Percentiles rank a stretch among this genome's conserved stretches.
Conservation (phyloP, 2,888 invertebrate species). For the Microctonus hyperodae region DNA sequence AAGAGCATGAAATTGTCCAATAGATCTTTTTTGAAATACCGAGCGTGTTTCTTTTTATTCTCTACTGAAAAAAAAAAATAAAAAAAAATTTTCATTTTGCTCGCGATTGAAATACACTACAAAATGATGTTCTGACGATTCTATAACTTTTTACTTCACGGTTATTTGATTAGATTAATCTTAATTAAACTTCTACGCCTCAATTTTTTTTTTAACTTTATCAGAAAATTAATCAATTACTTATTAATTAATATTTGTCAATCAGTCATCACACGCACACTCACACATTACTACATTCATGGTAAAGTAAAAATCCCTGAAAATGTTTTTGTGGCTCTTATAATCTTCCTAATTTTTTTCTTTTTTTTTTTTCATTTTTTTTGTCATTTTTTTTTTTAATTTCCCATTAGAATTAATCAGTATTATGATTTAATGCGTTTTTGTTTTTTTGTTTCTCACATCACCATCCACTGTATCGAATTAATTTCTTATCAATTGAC, state of each 20-base stretch:
- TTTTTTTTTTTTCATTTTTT: conserved; percentile 14
- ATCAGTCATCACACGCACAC: conserved; percentile 60
- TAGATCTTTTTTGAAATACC: neutral
- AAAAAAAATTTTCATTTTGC: neutral
- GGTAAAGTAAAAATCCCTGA: conserved; percentile 61
- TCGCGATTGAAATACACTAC: neutral
- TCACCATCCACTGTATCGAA: neutral
- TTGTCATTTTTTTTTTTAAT: neutral
- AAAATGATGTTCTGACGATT: conserved; percentile 21
- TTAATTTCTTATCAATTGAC: neutral
- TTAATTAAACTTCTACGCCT: conserved; percentile 24
- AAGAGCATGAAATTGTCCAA: neutral
- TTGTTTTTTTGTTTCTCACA: neutral
- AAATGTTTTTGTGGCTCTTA: conserved; percentile 53
- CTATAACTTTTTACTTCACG: conserved; percentile 19
- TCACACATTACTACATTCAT: conserved; percentile 61
- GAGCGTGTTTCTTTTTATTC: neutral
- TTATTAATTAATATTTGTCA: conserved; percentile 61
- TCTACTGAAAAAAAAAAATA: neutral
- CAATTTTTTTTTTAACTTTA: conserved; percentile 42
- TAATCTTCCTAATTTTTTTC: conserved; percentile 28
- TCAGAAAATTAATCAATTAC: conserved; percentile 54
- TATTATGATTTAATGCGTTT: neutral
- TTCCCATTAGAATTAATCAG: conserved; percentile 11
- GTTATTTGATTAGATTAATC: conserved; percentile 17